Base-by-base conservation (phyloP, 2,113 vertebrate genomes). In the Elanoides forficatus region DNA sequence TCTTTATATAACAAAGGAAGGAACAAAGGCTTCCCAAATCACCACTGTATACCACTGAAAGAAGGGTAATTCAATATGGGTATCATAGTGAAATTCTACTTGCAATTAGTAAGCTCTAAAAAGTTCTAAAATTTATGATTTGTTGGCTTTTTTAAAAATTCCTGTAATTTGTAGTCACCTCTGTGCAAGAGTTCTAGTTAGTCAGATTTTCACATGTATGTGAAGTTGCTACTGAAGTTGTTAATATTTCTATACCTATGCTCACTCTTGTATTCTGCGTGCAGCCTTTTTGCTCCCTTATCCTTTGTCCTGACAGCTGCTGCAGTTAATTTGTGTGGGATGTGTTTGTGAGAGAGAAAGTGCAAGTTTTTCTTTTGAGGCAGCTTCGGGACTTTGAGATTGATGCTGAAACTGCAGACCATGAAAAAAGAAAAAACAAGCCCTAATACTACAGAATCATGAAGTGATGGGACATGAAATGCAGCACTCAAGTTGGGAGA, bases 381-480 rank as follows among this genome's bases (percentile, higher is more conserved):
- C 65, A 89, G 85, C 94, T 95, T 88, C 90, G 92, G 73, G 67
- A 84, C 75, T 90, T 83, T 2, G 65, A 86, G 83, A 66, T 96
- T 83, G 86, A 42, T 84, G n/a, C 78, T 78, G 65, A 73, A 94
- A 82, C 71, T 75, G 66, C 67, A 92, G 58, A 62, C 65, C 43
- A 15, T 79, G 89, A 53, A 55, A 91, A 58, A 62, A 74, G 4
- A 18, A 80, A 25, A 74, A 92, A 56, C 45, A 96, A 94, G 47
- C 56, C 65, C 53, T 91, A 76, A 55, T 74, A 25, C 40, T 59
- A 5, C 8, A 59, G 79, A 78, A 73, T 93, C 11, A 55, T 67
- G 90, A 87, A 88, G 84, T 70, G 91, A 86, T 83, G 74, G 78
- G 83, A 40, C 81, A 36, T 95, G 95, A 97, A 96, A 94, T 84